These are phyloP conservation scores for Adelognathus sp. DNA, from an alignment of 2,888 invertebrate species.

Conservation along the genomic window DNA sequence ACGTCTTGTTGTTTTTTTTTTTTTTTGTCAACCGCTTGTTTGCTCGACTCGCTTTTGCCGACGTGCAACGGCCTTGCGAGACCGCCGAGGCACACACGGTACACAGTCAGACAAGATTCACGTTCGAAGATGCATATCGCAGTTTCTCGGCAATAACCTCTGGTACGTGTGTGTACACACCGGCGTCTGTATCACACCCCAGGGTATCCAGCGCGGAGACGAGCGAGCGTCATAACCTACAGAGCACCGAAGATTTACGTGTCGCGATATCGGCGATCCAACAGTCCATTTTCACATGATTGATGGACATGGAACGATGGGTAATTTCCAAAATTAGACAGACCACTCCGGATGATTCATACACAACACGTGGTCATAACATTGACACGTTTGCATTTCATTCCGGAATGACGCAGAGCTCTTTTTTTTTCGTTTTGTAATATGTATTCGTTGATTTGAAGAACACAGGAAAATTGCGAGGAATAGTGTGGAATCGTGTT, in stretches of 20 bases:
- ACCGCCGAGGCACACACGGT: neutral
- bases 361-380: neutral
- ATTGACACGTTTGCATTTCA: neutral
- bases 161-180: constrained; percentile 10
- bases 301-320: constrained; percentile 19
- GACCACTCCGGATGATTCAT: neutral
- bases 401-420: neutral
- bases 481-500: neutral
- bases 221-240: neutral
- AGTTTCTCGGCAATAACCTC: constrained; percentile 32
- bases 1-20: neutral
- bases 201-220: constrained; percentile 5
- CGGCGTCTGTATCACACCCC: constrained; percentile 8
- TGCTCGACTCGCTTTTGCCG: neutral
- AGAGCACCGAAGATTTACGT: constrained; percentile 36
- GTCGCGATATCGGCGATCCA: constrained; percentile 38
- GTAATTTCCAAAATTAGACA: neutral
- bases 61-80: neutral
- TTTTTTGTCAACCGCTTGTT: neutral
- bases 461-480: neutral
- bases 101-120: constrained; percentile 29
- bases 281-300: constrained; percentile 14
- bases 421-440: too few species aligned
- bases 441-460: too few species aligned
- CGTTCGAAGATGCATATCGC: constrained; percentile 47